A percentile compares a stretch with the other conserved stretches of the same genome.
Conservation (phyloP, 2,113 vertebrate genomes). For the Phalacrocorax pelagicus region DNA sequence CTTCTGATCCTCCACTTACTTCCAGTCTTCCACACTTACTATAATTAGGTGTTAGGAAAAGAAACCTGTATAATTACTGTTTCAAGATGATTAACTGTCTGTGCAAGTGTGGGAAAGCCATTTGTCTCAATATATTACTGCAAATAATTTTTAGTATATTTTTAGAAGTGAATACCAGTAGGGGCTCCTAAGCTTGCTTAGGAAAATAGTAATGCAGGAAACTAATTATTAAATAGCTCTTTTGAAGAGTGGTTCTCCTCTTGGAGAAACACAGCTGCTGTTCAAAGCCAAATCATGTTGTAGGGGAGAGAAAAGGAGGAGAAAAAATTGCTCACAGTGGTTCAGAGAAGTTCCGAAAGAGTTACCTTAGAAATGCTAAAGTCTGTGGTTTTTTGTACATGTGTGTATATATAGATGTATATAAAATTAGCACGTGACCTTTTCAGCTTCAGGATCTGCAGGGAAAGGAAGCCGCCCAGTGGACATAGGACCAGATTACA, state of each 20-base stretch:
- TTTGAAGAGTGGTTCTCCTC: background rate
- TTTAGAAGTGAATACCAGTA: background rate
- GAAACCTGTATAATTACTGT: background rate
- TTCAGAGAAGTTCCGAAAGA: background rate
- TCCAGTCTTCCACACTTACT: background rate
- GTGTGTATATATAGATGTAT: no score
- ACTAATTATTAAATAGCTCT: background rate
- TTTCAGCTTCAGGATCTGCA: conserved; percentile 82
- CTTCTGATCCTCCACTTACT: background rate
- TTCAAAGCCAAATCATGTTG: background rate
- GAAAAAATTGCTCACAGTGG: background rate
- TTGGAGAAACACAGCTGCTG: background rate
- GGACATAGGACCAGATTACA: conserved; percentile 75
- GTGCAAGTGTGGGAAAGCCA: background rate
- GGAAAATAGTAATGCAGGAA: background rate
- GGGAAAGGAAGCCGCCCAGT: conserved; percentile 80
- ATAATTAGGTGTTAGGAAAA: background rate
- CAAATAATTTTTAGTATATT: background rate
- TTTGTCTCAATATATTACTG: background rate
- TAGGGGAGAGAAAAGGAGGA: background rate
- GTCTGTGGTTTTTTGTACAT: background rate
- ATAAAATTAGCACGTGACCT: background rate
- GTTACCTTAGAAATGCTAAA: background rate
- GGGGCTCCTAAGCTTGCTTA: background rate
- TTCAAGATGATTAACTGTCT: background rate